Percentiles rank a stretch among this genome's conserved stretches.
These are phyloP conservation scores for Rhinichthys osculus DNA, from an alignment of 2,797 vertebrate species.

Conservation along the genomic window DNA sequence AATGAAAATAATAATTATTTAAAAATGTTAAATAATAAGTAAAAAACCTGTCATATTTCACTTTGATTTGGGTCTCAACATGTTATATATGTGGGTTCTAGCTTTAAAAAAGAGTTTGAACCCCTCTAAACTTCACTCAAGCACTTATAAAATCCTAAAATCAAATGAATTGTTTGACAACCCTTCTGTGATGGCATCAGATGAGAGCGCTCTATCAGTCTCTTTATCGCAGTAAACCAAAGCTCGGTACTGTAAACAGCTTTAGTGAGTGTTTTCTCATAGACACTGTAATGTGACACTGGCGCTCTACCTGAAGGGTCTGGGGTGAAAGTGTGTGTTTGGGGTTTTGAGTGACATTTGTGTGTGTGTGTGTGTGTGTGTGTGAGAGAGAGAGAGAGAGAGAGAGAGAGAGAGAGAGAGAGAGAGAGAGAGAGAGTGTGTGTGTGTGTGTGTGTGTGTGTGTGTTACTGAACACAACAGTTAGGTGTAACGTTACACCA, in stretches of 20 bases:
- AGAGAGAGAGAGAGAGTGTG: too few relatives aligned
- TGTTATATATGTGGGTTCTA: too few relatives aligned
- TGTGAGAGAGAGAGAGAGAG: not conserved
- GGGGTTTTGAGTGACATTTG: conserved; percentile 54
- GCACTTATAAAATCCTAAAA: not conserved
- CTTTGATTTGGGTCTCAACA: too few relatives aligned
- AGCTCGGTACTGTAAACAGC: conserved; percentile 28
- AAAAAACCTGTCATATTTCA: too few relatives aligned
- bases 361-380: conserved; percentile 1
- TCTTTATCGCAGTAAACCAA: conserved; percentile 20
- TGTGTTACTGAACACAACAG: conserved; percentile 51
- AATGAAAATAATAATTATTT: too few relatives aligned
- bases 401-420: not conserved
- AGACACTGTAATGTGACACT: conserved; percentile 34
- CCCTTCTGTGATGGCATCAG: not conserved
- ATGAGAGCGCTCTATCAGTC: not conserved
- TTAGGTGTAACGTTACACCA: conserved; percentile 58
- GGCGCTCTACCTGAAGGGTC: conserved; percentile 41
- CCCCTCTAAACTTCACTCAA: not conserved
- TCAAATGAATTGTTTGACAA: not conserved
- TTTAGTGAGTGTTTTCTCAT: conserved; percentile 36
- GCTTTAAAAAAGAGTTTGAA: not conserved
- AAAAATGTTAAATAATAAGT: too few relatives aligned
- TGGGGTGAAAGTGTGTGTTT: conserved; percentile 51
- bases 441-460: conserved; percentile 39